Conservation (phyloP, 1,140 invertebrate species). For the Drosophila santomea region DNA sequence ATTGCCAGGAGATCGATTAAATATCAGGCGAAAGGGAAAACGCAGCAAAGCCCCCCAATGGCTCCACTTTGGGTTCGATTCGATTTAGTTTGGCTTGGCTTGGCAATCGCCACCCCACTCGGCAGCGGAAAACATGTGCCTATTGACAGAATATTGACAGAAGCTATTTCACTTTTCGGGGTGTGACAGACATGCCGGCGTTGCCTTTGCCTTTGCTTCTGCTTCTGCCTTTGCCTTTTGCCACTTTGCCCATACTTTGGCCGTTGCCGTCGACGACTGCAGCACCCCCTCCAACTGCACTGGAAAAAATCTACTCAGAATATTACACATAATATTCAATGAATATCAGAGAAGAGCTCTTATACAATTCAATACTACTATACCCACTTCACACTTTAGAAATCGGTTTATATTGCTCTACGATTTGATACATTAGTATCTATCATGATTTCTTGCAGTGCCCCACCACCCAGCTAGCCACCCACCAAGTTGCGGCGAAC, state of each 20-base stretch:
- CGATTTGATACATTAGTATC: no score
- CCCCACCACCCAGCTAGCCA: constrained; percentile 19
- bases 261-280: constrained; percentile 42
- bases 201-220: constrained; percentile 21
- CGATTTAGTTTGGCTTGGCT: constrained; percentile 4
- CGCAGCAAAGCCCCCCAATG: constrained; percentile 29
- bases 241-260: constrained; percentile 9
- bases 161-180: constrained; percentile 81
- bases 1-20: constrained; percentile 60
- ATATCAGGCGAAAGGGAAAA: constrained; percentile 67
- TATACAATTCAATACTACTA: no score
- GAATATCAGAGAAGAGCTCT: no score
- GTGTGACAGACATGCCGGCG: constrained; percentile 67
- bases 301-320: not conserved
- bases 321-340: no score
- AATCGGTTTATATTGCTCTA: no score
- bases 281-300: constrained; percentile 7
- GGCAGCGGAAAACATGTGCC: constrained; percentile 67
- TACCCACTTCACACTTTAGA: no score
- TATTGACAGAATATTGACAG: constrained; percentile 84
- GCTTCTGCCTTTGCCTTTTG: constrained; percentile 9
- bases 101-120: constrained; percentile 48
- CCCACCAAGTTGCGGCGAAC: constrained; percentile 61
- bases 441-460: not conserved
- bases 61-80: not conserved